Conservation (phyloP, 2,888 invertebrate genomes). For the Tinea semifulvella region DNA sequence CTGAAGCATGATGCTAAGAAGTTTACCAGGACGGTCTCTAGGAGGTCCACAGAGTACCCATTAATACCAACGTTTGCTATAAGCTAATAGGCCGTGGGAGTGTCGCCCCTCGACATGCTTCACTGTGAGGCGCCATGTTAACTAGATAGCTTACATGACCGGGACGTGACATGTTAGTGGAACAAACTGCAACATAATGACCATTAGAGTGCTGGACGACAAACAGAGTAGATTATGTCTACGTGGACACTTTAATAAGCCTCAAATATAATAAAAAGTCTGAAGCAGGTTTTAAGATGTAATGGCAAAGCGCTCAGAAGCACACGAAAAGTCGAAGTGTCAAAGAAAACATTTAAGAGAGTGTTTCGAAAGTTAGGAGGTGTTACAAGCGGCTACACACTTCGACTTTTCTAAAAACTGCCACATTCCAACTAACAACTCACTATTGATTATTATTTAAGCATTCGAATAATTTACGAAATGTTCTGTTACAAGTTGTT, state of each 20-base stretch:
- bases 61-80: constrained; percentile 61
- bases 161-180: constrained; percentile 68
- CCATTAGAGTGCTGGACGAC: constrained; percentile 55
- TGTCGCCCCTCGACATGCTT: constrained; percentile 52
- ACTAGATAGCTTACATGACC: constrained; percentile 66
- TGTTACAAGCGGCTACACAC: constrained; percentile 23
- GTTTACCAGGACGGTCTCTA: constrained; percentile 65
- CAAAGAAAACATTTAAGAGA: too few species aligned
- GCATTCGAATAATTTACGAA: constrained; percentile 29
- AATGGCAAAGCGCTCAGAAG: constrained; percentile 53
- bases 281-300: constrained; percentile 59
- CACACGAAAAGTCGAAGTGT: constrained; percentile 45
- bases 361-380: constrained; percentile 16
- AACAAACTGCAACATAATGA: constrained; percentile 68
- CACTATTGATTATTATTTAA: constrained; percentile 22
- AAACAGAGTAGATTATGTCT: constrained; percentile 55
- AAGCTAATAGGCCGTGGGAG: constrained; percentile 61
- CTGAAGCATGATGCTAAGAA: constrained; percentile 67
- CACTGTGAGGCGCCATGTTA: constrained; percentile 35
- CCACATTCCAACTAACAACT: constrained; percentile 62
- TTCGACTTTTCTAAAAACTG: constrained; percentile 49
- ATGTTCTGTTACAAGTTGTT: constrained; percentile 57
- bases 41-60: constrained; percentile 63
- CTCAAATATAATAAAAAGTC: constrained; percentile 56
- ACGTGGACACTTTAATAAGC: constrained; percentile 61